Conservation (phyloP, 1,140 invertebrate genomes). For the Caenorhabditis brenneri region DNA sequence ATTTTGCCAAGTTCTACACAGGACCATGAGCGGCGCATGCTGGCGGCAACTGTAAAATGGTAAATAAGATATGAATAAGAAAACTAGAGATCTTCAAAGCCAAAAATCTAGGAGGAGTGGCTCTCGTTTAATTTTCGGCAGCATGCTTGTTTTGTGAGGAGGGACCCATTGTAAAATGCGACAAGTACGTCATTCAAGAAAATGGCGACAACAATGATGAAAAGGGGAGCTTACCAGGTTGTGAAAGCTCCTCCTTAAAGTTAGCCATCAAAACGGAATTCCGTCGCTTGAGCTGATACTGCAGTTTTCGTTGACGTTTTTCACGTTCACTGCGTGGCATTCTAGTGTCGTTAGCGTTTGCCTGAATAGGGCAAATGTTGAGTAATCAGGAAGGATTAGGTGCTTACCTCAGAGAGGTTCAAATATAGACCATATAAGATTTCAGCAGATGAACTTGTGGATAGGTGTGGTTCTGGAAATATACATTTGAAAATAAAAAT, state of each 20-base stretch:
- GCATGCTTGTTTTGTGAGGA: not conserved
- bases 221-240: not conserved
- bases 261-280: constrained; percentile 11
- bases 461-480: not conserved
- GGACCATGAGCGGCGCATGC: constrained; percentile 10
- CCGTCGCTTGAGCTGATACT: not conserved
- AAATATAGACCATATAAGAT: not conserved
- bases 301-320: not conserved
- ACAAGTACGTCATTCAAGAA: not conserved
- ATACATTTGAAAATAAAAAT: not conserved
- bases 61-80: not conserved
- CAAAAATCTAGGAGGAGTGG: not conserved
- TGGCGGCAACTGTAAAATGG: not conserved
- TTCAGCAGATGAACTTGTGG: not conserved
- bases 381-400: not conserved
- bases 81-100: not conserved
- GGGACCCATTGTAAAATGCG: not conserved
- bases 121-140: not conserved
- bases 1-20: constrained; percentile 10
- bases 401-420: not conserved
- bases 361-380: not conserved
- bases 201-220: not conserved
- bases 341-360: constrained; percentile 21
- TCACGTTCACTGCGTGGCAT: constrained; percentile 10
- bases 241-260: not conserved